Conservation (phyloP, 2,113 vertebrate species). For the Dasyprocta punctata region DNA sequence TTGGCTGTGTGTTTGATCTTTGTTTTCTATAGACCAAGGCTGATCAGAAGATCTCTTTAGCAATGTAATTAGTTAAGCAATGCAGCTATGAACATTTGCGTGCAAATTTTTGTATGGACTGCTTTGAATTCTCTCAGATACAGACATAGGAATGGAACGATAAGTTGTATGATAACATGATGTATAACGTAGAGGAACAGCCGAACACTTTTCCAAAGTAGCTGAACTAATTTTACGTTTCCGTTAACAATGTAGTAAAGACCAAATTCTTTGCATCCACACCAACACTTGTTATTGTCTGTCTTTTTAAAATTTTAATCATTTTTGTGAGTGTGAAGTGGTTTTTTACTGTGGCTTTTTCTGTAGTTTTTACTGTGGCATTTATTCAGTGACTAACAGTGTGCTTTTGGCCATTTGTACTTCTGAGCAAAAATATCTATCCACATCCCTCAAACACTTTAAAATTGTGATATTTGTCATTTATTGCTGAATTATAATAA, state of each 20-base stretch:
- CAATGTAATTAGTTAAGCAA: not conserved
- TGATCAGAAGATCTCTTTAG: not conserved
- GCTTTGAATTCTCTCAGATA: not conserved
- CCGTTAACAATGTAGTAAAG: not conserved
- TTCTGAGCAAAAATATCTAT: not conserved
- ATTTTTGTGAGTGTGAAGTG: not conserved
- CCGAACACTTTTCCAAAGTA: not conserved
- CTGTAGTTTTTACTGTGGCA: not conserved
- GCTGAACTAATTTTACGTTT: not conserved
- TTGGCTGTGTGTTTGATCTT: not conserved
- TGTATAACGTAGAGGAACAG: not conserved
- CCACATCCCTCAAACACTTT: not conserved
- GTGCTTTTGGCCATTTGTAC: not conserved
- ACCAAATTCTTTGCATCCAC: not conserved
- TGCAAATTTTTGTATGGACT: not conserved
- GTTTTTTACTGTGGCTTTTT: conserved; percentile 15
- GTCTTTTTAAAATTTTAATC: conserved; percentile 11
- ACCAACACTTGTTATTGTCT: not conserved
- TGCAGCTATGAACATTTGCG: not conserved
- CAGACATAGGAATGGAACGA: not conserved
- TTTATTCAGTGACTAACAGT: conserved; percentile 7
- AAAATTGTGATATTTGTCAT: not conserved
- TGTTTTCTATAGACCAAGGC: not conserved
- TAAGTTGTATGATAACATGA: not conserved
- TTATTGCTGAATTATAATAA: not conserved